Base-by-base conservation (phyloP, 1,140 invertebrate species). In the Drosophila ironensis region DNA sequence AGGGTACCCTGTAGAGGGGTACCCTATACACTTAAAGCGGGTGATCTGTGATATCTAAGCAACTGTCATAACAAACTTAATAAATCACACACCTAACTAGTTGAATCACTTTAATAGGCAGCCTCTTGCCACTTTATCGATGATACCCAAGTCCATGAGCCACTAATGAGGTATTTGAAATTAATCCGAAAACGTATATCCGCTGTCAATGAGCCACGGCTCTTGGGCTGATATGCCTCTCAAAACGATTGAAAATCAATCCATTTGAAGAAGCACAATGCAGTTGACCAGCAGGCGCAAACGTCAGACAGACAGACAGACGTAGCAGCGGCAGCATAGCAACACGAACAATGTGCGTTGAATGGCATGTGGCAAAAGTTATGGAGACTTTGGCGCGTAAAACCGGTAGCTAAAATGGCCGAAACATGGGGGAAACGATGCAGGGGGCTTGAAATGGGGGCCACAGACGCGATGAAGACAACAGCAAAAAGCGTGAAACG, bases 371-470 rank as follows among this genome's bases (percentile, higher is more conserved):
- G 78, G 72, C 76, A 81, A 77, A 76, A 84, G 77, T 84, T 81
- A 82, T 75, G 78, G 68, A 70, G 72, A 82, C 78, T 82, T 82
- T 72, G 78, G 74, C 77, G 77, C 77, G 78, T 82, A 82, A 81
- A 82, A 82, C 77, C 77, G 77, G 77, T 82, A 84, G 77, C 77
- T 56, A 69, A 82, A 84, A 77, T 82, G 72, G 78, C 72, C 57
- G 52, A 64, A 68, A 54, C 60, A 16, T 27, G 47, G 24, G 19
- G 12, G 24, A 11, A 30, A 12, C 12, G 69, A 17, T 46, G 27
- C 35, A 22, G 27, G 42, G 25, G 22, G n/a, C 11, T 20, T 38
- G 48, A 19, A 53, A 53, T 11, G 48, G 48, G 28, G 14, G 25
- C 19, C 38, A 14, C 16, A 69, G 48, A 42, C 44, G 28, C 52